Evolutionary conservation across 1,140 invertebrate species (phyloP), one percentile per base, ranked within the genome.

Genomic region (Drosophila ananassae): DNA sequence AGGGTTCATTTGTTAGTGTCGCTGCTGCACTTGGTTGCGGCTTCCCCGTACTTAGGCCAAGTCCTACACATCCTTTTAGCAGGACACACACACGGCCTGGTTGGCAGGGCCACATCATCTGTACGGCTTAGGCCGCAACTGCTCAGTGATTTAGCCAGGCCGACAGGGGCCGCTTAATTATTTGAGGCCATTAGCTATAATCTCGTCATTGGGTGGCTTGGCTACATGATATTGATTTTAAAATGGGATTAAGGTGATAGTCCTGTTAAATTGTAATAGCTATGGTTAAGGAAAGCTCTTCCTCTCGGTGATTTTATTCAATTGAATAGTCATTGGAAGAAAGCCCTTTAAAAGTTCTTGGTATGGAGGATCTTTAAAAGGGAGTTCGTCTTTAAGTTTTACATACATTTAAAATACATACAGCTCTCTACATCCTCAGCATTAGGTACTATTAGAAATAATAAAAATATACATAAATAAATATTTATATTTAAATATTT

Each of bases 1-100:
- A 53, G 59, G 60, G 72, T 89, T 82, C 83, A 85, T 87, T 89
- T 87, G 71, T 87, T 82, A 87, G 80, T 89, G 82, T 87, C 83
- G 83, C 78, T 71, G 62, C 34, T 82, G 82, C 82, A 89, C 62
- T 85, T 78, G 74, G 69, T 56, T 87, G 82, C 63, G 82, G 83
- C 85, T 73, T 61, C 21, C 28, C 61, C 37, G 37, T 71, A 64
- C 75, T 75, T 79, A 61, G 68, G 46, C 12, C 69, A 84, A 77
- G 62, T 69, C 77, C 24, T 32, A 50, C 59, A 67, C 47, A 75
- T 81, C 67, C 69, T 52, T 63, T 73, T 73, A 73, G 51, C 57
- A 73, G 53, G 28, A 51, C 39, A 25, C 46, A 30, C 41, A 9
- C 22, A 34, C 48, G 44, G 32, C 41, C 25, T 12, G 34, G 34